phyloP scores from a whole-genome alignment of 2,797 vertebrate species.

The Chiloscyllium punctatum region DNA sequence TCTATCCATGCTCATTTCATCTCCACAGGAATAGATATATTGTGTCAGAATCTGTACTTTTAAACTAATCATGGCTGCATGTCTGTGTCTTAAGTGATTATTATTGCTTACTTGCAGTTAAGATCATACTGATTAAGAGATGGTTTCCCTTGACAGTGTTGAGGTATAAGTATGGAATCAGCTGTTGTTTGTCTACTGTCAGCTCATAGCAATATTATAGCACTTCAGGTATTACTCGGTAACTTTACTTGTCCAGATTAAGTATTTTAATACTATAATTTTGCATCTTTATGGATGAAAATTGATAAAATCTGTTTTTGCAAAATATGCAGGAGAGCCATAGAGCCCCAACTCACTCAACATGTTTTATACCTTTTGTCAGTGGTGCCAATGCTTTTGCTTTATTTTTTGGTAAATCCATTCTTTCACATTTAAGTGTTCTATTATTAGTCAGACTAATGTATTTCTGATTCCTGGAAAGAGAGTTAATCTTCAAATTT shows the following conservation, averaged over 20 bases:
- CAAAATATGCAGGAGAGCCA: background rate
- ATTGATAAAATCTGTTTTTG: background rate
- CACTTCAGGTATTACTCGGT: constrained; percentile 34
- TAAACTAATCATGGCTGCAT: constrained; percentile 10
- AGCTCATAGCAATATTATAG: constrained; percentile 34
- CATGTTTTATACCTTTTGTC: background rate
- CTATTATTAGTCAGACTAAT: background rate
- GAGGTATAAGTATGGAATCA: background rate
- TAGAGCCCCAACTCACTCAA: background rate
- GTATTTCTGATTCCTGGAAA: background rate
- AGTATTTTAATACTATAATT: constrained; percentile 29
- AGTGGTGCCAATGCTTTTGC: background rate
- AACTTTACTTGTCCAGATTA: constrained; percentile 12
- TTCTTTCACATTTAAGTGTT: background rate
- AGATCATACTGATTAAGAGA: background rate
- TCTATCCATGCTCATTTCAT: background rate
- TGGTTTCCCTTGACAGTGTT: background rate
- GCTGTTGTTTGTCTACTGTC: constrained; percentile 13
- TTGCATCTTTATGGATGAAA: background rate
- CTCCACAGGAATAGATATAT: background rate
- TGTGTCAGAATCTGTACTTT: constrained; percentile 1
- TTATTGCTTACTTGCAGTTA: background rate
- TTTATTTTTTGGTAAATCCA: background rate
- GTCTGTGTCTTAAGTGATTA: constrained; percentile 27
- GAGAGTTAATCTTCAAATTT: background rate